A percentile compares a stretch with the other conserved stretches of the same genome.
These are phyloP conservation scores for Diarsia brunnea DNA, from an alignment of 2,888 invertebrate species.

Conservation along the genomic window DNA sequence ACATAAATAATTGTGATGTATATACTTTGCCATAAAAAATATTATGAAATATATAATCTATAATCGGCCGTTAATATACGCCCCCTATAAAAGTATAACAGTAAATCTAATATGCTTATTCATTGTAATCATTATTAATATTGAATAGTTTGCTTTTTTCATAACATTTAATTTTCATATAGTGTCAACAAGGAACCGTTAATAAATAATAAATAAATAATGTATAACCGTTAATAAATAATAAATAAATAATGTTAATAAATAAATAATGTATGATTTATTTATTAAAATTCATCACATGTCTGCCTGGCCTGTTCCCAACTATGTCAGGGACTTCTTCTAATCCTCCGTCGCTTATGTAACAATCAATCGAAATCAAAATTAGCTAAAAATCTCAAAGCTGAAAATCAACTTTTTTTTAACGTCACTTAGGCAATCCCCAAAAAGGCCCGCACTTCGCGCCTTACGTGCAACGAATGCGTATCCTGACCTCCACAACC, in stretches of 20 bases:
- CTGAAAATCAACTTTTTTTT: neutral
- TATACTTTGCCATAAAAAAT: slow-evolving; percentile 30
- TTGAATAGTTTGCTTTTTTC: neutral
- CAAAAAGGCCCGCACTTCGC: neutral
- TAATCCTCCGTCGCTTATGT: neutral
- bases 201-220: too few species aligned
- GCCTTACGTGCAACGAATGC: neutral
- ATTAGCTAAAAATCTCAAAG: too few species aligned
- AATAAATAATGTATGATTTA: too few species aligned
- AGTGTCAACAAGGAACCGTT: too few species aligned
- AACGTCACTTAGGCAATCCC: neutral
- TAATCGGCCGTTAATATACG: slow-evolving; percentile 25
- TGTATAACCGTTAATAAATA: too few species aligned
- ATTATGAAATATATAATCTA: neutral
- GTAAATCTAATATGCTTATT: neutral
- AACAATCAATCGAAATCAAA: neutral
- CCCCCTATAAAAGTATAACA: slow-evolving; percentile 52
- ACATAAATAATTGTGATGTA: slow-evolving; percentile 47
- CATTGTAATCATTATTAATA: neutral
- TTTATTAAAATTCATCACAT: neutral
- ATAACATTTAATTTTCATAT: neutral
- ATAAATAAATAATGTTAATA: too few species aligned
- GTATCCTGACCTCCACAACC: neutral
- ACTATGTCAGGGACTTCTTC: neutral
- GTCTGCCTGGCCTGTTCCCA: too few species aligned